phyloP scores from a whole-genome alignment of 2,888 invertebrate species.

The Cerceris rybyensis region DNA sequence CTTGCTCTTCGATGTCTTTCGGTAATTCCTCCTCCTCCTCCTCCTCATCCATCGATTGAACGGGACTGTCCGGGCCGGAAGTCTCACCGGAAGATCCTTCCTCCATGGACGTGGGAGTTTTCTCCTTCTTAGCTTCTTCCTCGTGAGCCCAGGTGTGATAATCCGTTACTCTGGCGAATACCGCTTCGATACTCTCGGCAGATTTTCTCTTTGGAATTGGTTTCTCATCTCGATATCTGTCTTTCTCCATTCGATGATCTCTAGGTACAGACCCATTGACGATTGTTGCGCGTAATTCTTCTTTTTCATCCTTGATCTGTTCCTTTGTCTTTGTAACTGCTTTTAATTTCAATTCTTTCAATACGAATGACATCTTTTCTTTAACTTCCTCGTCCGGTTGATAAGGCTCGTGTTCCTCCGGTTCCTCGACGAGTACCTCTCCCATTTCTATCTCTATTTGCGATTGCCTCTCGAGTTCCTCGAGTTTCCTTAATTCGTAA shows the following conservation, averaged over 20 bases:
- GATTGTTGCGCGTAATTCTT: slow-evolving; percentile 56
- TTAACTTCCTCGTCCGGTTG: slow-evolving; percentile 88
- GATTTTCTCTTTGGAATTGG: slow-evolving; percentile 77
- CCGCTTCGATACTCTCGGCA: slow-evolving; percentile 77
- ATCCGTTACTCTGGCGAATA: slow-evolving; percentile 83
- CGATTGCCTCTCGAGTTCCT: slow-evolving; percentile 91
- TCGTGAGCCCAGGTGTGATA: slow-evolving; percentile 82
- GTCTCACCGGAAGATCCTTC: slow-evolving; percentile 92
- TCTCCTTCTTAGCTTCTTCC: slow-evolving; percentile 77
- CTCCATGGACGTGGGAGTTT: slow-evolving; percentile 76
- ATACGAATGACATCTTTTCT: slow-evolving; percentile 90
- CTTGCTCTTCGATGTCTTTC: slow-evolving; percentile 83
- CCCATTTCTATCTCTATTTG: slow-evolving; percentile 86
- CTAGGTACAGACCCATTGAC: slow-evolving; percentile 71
- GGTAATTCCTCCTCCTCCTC: slow-evolving; percentile 83
- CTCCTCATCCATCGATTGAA: slow-evolving; percentile 89
- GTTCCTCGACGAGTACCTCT: slow-evolving; percentile 85
- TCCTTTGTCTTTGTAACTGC: slow-evolving; percentile 80
- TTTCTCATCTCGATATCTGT: slow-evolving; percentile 71
- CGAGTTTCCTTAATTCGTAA: slow-evolving; percentile 92
- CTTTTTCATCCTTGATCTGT: slow-evolving; percentile 61
- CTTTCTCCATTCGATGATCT: slow-evolving; percentile 65
- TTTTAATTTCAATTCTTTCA: slow-evolving; percentile 89
- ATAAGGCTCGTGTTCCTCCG: slow-evolving; percentile 84
- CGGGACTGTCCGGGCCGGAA: slow-evolving; percentile 93